phyloP scores from a whole-genome alignment of 1,140 invertebrate genomes.

The Conus betulinus region DNA sequence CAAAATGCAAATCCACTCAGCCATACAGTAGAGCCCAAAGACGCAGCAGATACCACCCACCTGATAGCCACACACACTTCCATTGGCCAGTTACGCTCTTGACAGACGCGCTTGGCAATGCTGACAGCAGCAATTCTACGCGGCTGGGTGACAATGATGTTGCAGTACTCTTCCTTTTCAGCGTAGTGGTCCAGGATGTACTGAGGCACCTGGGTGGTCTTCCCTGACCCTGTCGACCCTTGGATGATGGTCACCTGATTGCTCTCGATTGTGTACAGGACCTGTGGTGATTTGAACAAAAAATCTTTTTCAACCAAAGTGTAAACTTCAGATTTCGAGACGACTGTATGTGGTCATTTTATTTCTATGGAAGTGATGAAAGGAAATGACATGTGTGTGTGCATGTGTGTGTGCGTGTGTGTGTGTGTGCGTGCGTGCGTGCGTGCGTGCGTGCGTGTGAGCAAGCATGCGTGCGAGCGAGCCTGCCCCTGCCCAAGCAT shows the following conservation, averaged over 20 bases:
- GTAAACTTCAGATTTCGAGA: too few relatives aligned
- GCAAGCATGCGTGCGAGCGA: too few relatives aligned
- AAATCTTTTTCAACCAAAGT: too few relatives aligned
- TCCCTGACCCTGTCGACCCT: slow-evolving; percentile 72
- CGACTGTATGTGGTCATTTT: too few relatives aligned
- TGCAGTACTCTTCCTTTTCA: slow-evolving; percentile 67
- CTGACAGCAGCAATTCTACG: slow-evolving; percentile 74
- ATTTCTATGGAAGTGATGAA: too few relatives aligned
- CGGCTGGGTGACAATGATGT: slow-evolving; percentile 76
- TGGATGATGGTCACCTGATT: slow-evolving; percentile 73
- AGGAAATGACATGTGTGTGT: too few relatives aligned
- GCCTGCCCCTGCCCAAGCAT: too few relatives aligned
- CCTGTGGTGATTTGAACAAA: slow-evolving; percentile 61
- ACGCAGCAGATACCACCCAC: slow-evolving; percentile 47
- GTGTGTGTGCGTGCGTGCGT: too few relatives aligned
- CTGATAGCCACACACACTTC: slow-evolving; percentile 74
- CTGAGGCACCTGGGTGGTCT: slow-evolving; percentile 75
- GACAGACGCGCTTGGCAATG: slow-evolving; percentile 71
- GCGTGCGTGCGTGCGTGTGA: too few relatives aligned
- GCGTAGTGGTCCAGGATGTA: slow-evolving; percentile 74
- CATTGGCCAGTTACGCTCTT: slow-evolving; percentile 68
- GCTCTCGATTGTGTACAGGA: slow-evolving; percentile 74
- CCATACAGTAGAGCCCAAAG: background rate
- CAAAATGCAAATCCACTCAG: background rate
- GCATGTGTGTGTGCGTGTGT: too few relatives aligned